Evolutionary conservation across 2,888 invertebrate genomes (phyloP).

Genomic region (Ptychoptera contaminata): DNA sequence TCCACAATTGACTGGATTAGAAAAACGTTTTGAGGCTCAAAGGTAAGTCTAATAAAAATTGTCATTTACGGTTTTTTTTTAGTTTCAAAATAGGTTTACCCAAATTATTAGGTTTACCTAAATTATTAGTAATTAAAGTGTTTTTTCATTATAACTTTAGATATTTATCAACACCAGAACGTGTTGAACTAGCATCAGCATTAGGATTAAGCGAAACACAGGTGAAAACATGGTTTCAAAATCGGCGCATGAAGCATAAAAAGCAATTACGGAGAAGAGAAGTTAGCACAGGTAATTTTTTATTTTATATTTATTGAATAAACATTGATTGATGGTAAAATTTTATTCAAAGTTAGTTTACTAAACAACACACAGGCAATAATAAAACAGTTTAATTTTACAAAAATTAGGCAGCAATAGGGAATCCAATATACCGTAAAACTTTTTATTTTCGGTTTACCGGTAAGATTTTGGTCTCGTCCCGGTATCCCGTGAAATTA

Average conservation of each 20-base stretch:
- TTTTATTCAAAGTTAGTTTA: no score
- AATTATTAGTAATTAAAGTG: no score
- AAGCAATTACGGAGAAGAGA: constrained; percentile 50
- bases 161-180: constrained; percentile 89
- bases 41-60: constrained; percentile 25
- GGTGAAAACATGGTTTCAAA: constrained; percentile 98
- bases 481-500: no score
- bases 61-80: background rate
- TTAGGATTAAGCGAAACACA: constrained; percentile 89
- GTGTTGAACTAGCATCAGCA: constrained; percentile 86
- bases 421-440: no score
- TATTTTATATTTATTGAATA: no score
- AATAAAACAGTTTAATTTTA: no score
- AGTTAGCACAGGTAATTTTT: constrained; percentile 16
- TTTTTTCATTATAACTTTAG: background rate
- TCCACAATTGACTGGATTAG: constrained; percentile 69
- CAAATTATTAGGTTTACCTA: no score
- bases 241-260: constrained; percentile 92
- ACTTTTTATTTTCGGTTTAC: no score
- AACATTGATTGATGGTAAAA: no score
- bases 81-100: background rate
- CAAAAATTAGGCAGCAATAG: no score
- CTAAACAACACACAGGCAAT: no score
- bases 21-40: constrained; percentile 89
- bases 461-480: no score